Percentiles rank a stretch among this genome's conserved stretches.
These are phyloP conservation scores for Cataglyphis cursor DNA, from an alignment of 2,888 invertebrate species.

Conservation along the genomic window DNA sequence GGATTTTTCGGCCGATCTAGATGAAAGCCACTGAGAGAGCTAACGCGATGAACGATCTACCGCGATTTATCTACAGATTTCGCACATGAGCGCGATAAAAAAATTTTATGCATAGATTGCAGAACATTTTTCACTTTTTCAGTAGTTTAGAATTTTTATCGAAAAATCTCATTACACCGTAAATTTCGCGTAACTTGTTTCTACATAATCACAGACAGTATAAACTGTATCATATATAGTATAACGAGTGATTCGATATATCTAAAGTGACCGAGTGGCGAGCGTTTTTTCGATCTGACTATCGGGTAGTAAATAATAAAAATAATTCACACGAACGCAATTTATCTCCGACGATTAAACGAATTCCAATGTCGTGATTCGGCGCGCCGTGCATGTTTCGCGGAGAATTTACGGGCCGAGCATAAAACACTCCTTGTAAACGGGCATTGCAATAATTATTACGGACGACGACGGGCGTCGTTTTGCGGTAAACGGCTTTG, in stretches of 20 bases:
- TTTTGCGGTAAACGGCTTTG: conserved; percentile 50
- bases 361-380: conserved; percentile 55
- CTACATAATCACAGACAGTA: not conserved
- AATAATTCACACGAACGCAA: conserved; percentile 34
- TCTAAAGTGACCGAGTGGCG: not conserved
- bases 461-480: conserved; percentile 51
- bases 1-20: conserved; percentile 24
- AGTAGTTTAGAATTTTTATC: not conserved
- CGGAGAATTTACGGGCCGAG: conserved; percentile 33
- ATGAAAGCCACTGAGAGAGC: conserved; percentile 1
- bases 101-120: not conserved
- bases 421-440: conserved; percentile 57
- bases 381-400: conserved; percentile 28
- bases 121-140: not conserved
- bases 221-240: not conserved
- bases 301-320: conserved; percentile 22
- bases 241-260: not conserved
- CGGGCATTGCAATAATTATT: conserved; percentile 49
- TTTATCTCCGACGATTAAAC: conserved; percentile 42
- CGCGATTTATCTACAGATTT: not conserved
- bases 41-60: not conserved
- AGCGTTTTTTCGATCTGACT: not conserved
- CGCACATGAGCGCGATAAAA: no score
- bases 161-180: no score
- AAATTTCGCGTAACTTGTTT: not conserved